Base-by-base conservation (phyloP, 2,113 vertebrate species). In the Apodemus sylvaticus region DNA sequence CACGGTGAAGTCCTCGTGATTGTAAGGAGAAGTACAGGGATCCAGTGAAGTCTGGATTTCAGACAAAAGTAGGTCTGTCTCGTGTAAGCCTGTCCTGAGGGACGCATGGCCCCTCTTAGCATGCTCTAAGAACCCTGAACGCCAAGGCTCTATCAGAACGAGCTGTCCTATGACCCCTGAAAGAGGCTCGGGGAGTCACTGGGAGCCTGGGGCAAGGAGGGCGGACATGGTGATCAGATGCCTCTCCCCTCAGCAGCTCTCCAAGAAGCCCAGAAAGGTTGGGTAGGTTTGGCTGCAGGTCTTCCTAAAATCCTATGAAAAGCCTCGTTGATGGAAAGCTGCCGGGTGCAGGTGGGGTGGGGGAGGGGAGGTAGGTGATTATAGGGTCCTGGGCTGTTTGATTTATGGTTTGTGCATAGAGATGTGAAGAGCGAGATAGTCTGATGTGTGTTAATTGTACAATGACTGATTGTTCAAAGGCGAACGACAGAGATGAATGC, bases 361-460 rank as follows among this genome's bases (percentile, higher is more conserved):
- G 34, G 73, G 79, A 45, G 51, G 58, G 0, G 10, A 55, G 55
- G 13, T 36, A 12, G 20, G 4, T 94, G 94, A 95, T 94, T 39
- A 87, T 94, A 70, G 53, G 53, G 19, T 9, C 39, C 53, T 24
- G 31, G 3, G 7, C 51, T 16, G 12, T 48, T 53, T 94, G 96
- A 94, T 97, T 96, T 81, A 96, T 87, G 94, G 95, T 87, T 94
- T 95, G 78, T 77, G 94, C 70, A 89, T 6, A 73, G 86, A 96
- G 96, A 87, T 95, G 76, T n/a, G 70, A 93, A 91, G 90, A 74
- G 64, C 3, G 29, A 93, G 93, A 93, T 94, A 90, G 87, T 26
- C 20, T 60, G 87, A 45, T 85, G 94, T 93, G 76, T 77, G 22
- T 88, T 94, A 94, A 92, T 90, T 74, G 58, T 62, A 60, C 90